Base-by-base conservation (phyloP, 2,888 invertebrate species). In the Synanthedon formicaeformis region DNA sequence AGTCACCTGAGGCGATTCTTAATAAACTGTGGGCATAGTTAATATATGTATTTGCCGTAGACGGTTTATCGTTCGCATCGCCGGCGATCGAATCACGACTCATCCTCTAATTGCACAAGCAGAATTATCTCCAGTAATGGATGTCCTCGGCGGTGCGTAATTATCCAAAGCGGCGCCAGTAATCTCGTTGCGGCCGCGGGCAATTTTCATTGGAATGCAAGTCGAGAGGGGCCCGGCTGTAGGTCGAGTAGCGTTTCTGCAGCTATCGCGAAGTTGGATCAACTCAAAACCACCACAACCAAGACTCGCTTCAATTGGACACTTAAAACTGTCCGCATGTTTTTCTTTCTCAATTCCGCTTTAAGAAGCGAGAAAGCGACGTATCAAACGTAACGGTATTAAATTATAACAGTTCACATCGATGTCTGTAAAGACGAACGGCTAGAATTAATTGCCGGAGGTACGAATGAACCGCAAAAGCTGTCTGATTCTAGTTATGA, bases 91-190 rank as follows among this genome's bases (percentile, higher is more conserved):
- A 72, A 76, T 75, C 77, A 71, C 71, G 73, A 69, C 73, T 73
- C 75, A 71, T 77, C 75, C 65, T 72, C 73, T 81, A 79, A 81
- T 81, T 81, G 77, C 75, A 66, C 65, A 67, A 61, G 71, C 74
- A 74, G 75, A 80, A 78, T 79, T 81, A 83, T 81, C 76, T 78
- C 73, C 75, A 62, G 77, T 81, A 82, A 83, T 83, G 75, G 73
- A 76, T 82, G 82, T 82, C 81, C 79, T 75, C 73, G 64, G 55
- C 67, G 65, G 74, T 72, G 69, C 69, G 78, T 78, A 82, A 82
- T 83, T 82, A 60, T 73, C 73, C 68, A 69, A 65, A 53, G 57
- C 54, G 57, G 59, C 82, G 84, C 82, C 81, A 74, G 73, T 71
- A 68, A 75, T 76, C 74, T 73, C 69, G 70, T 63, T 60, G 66